Evolutionary conservation across 1,140 invertebrate genomes (phyloP).

Genomic region (Anthonomus grandis): DNA sequence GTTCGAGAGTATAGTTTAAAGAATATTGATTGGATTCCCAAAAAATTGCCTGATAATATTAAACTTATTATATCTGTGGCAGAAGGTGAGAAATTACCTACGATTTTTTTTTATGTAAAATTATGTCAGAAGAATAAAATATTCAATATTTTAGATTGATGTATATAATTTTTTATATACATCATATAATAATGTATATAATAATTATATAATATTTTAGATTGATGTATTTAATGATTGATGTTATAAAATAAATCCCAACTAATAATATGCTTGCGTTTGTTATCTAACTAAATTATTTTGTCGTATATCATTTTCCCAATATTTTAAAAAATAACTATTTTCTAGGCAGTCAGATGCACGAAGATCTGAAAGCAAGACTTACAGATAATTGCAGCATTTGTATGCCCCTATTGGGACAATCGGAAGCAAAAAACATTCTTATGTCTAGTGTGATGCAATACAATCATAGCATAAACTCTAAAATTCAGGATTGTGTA

Average conservation of each 20-base stretch:
- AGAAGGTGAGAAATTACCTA: slow-evolving; percentile 53
- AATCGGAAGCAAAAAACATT: slow-evolving; percentile 53
- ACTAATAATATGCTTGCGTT: no score
- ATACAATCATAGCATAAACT: slow-evolving; percentile 62
- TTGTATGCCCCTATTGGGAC: slow-evolving; percentile 52
- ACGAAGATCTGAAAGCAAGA: slow-evolving; percentile 48
- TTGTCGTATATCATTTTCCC: no score
- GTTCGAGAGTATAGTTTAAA: slow-evolving; percentile 51
- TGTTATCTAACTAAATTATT: no score
- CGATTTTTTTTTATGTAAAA: no score
- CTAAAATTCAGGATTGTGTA: slow-evolving; percentile 58
- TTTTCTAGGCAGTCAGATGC: slow-evolving; percentile 43
- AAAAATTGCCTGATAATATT: slow-evolving; percentile 62
- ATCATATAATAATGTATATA: no score
- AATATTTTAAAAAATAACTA: no score
- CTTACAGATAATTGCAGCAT: slow-evolving; percentile 46
- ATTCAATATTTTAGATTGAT: neutral
- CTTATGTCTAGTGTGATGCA: slow-evolving; percentile 57
- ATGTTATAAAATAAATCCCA: no score
- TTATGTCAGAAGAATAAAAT: neutral
- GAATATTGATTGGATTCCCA: slow-evolving; percentile 65
- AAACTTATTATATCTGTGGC: slow-evolving; percentile 70
- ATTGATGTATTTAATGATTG: no score
- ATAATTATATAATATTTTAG: no score
- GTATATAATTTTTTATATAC: neutral